phyloP scores from a whole-genome alignment of 2,113 vertebrate genomes.

The Psammodynastes pulverulentus region DNA sequence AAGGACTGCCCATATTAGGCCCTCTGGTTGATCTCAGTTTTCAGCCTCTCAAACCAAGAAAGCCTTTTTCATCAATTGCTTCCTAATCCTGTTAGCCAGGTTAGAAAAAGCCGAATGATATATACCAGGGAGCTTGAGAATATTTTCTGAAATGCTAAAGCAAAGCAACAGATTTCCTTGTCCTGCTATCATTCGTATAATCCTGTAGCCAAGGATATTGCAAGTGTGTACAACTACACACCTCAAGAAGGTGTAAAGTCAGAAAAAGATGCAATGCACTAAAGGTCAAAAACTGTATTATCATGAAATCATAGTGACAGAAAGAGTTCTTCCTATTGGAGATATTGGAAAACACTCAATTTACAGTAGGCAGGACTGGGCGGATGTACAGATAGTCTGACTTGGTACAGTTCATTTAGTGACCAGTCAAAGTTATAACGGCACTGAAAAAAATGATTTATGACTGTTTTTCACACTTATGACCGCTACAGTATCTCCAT shows the following conservation, averaged over 20 bases:
- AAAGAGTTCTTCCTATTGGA: neutral
- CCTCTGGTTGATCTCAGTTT: neutral
- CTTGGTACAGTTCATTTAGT: neutral
- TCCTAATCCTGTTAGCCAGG: neutral
- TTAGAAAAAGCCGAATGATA: neutral
- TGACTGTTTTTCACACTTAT: neutral
- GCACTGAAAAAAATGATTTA: neutral
- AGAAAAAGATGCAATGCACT: neutral
- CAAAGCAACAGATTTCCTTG: neutral
- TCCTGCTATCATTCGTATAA: neutral
- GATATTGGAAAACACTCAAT: neutral
- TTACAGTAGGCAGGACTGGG: neutral
- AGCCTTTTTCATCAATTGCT: neutral
- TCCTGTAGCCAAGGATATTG: neutral
- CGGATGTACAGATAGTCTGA: neutral
- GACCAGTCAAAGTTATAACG: neutral
- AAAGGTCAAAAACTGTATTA: neutral
- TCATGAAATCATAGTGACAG: neutral
- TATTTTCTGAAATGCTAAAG: neutral
- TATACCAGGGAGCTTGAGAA: neutral
- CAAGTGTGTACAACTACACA: neutral
- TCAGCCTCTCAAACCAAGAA: neutral
- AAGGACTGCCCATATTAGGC: neutral
- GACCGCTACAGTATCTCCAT: neutral
- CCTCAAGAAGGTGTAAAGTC: neutral